Conservation (phyloP, 2,113 vertebrate genomes). For the Cryptomyrus ogoouensis region DNA sequence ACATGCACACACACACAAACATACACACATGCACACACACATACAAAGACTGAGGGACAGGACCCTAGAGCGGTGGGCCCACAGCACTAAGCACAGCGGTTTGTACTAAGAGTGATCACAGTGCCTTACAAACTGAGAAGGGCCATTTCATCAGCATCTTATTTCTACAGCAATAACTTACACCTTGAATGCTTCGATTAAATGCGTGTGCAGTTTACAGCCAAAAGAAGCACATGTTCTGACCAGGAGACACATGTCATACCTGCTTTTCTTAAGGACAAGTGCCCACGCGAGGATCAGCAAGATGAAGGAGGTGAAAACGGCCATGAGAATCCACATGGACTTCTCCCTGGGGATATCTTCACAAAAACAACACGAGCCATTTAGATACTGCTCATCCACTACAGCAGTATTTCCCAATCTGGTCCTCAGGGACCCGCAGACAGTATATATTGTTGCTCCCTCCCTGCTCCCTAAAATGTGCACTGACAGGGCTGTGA, state of each 20-base stretch:
- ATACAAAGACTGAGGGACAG: not conserved
- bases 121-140: not conserved
- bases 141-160: not conserved
- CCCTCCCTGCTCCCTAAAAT: not conserved
- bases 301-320: conserved; percentile 58
- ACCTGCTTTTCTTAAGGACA: conserved; percentile 74
- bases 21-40: not conserved
- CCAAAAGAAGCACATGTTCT: not conserved
- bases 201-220: not conserved
- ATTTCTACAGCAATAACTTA: not conserved
- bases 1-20: no score
- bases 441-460: not conserved
- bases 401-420: not conserved
- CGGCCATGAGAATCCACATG: conserved; percentile 64
- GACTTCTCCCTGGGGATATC: conserved; percentile 55
- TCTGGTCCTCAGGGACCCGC: not conserved
- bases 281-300: conserved; percentile 62
- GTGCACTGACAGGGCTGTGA: not conserved
- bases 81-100: not conserved
- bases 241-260: conserved; percentile 33
- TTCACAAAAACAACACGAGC: conserved; percentile 27
- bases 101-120: not conserved
- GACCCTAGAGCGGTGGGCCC: not conserved
- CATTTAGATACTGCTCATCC: not conserved
- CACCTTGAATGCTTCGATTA: not conserved